Base-by-base conservation (phyloP, 2,113 vertebrate genomes). In the Isichthys henryi region DNA sequence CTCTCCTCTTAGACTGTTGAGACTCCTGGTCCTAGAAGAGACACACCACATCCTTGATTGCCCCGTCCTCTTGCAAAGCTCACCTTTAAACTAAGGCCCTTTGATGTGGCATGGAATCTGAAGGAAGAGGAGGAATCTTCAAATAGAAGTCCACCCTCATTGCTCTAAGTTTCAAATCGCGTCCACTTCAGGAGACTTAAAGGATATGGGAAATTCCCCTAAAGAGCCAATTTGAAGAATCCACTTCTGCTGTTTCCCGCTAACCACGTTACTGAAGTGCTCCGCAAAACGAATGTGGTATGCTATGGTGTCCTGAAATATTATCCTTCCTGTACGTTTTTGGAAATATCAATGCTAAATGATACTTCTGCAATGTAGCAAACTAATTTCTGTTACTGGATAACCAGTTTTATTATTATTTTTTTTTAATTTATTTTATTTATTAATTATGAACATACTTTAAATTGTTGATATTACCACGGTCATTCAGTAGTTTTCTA, bases 301-400 rank as follows among this genome's bases (percentile, higher is more conserved):
- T 80, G 74, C 35, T 17, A 19, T 3, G 74, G 74, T 43, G 35
- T 80, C 74, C 74, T 80, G 74, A 43, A 80, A 43, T 43, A 35
- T 13, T 74, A 74, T 43, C 74, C 35, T 80, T 43, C 31, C 15
- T 43, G 62, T 70, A 5, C 3, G 9, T 13, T 70, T 70, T 70
- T 70, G 35, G 35, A 80, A 43, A 80, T 80, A 19, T 43, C 13
- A 80, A 80, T 19, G 62, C 62, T 70, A 39, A 39, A 80, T 80
- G 74, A 35, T 43, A 80, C 74, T 80, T 43, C 74, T 80, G 74
- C 74, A 80, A 80, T 80, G 74, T 80, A 80, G 74, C 74, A 39
- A 80, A 74, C 70, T 5, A 74, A 80, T 43, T 80, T 80, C 74
- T 80, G 74, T 80, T 43, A 80, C 74, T 80, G 74, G 39, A 48